Base-by-base conservation (phyloP, 23 tunicate species). In the Ascidia mentula region DNA sequence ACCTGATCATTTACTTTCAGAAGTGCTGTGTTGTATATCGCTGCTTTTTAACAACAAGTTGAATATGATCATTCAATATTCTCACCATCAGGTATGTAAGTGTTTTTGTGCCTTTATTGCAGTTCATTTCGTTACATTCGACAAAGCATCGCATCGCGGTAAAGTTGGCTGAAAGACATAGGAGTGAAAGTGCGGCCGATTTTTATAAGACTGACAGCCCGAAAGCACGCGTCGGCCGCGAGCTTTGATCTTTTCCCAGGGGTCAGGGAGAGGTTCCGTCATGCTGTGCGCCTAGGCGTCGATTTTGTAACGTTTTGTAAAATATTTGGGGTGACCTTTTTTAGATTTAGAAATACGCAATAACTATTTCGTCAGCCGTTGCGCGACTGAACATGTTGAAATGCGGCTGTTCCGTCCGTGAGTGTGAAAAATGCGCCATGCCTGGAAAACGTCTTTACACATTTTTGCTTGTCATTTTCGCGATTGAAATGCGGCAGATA, bases 41-140 rank as follows among this genome's bases (percentile, higher is more conserved):
- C 4, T 71, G 37, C 33, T 71, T 34, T 71, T 71, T 35, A 71
- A 9, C 74, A 71, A 18, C 38, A 71, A 71, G 74, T 71, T 71
- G 38, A 31, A 35, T 9, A 71, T 71, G 74, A 28, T 33, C 74
- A 71, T 71, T 71, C 38, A 71, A 71, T 71, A 35, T 53, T 53
- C 65, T 71, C 36, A 71, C 38, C 37, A 45, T 45, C 18, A 71
- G 74, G 74, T 71, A 71, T 34, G 74, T 7, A 28, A 7, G 13
- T 53, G 22, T 53, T 53, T 9, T 53, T 53, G 65, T 53, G 65
- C 24, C 13, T 53, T 53, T 53, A 53, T 9, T 53, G 65, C 65
- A 53, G 7, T 53, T 53, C 2, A 28, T 9, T 53, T 9, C 22
- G 65, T 42, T 42, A 42, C 12, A 24, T 69, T 26, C 20, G 32